These are phyloP conservation scores for Anagyrus pseudococci DNA, from an alignment of 2,888 invertebrate species.

Conservation along the genomic window DNA sequence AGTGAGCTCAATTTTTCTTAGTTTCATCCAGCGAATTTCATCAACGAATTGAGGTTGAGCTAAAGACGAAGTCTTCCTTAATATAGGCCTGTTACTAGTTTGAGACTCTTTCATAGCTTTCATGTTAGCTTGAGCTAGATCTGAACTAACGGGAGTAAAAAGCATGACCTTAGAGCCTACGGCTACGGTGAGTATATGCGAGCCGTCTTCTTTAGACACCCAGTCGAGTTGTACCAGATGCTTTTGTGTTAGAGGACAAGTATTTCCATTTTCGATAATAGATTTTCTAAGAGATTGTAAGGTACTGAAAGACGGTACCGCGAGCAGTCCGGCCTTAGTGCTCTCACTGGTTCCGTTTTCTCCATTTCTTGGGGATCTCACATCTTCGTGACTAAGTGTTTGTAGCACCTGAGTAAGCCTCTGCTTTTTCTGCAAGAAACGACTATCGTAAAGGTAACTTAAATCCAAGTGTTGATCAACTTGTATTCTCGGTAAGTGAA, in stretches of 20 bases:
- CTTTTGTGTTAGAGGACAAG: constrained; percentile 88
- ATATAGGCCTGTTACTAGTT: constrained; percentile 81
- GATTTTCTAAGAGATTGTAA: constrained; percentile 85
- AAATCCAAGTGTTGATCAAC: constrained; percentile 84
- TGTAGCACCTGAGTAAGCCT: constrained; percentile 82
- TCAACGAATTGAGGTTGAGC: constrained; percentile 89
- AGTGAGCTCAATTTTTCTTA: constrained; percentile 86
- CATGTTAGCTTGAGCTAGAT: constrained; percentile 92
- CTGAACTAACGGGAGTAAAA: constrained; percentile 92
- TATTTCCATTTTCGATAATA: constrained; percentile 90
- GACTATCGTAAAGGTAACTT: constrained; percentile 80
- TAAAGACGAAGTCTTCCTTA: constrained; percentile 89
- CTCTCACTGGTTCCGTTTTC: constrained; percentile 64
- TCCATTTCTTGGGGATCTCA: constrained; percentile 68
- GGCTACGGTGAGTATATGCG: constrained; percentile 95
- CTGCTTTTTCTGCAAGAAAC: constrained; percentile 81
- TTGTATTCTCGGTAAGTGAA: constrained; percentile 83
- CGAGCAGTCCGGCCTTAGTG: constrained; percentile 70
- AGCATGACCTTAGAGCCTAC: constrained; percentile 92
- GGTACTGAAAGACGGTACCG: constrained; percentile 91
- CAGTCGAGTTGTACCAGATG: constrained; percentile 96
- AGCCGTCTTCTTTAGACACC: constrained; percentile 99
- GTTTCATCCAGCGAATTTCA: constrained; percentile 96
- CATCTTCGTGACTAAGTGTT: constrained; percentile 81
- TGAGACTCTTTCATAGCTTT: constrained; percentile 90